Evolutionary conservation across 2,113 vertebrate species (phyloP).

Genomic region (Ictalurus punctatus): DNA sequence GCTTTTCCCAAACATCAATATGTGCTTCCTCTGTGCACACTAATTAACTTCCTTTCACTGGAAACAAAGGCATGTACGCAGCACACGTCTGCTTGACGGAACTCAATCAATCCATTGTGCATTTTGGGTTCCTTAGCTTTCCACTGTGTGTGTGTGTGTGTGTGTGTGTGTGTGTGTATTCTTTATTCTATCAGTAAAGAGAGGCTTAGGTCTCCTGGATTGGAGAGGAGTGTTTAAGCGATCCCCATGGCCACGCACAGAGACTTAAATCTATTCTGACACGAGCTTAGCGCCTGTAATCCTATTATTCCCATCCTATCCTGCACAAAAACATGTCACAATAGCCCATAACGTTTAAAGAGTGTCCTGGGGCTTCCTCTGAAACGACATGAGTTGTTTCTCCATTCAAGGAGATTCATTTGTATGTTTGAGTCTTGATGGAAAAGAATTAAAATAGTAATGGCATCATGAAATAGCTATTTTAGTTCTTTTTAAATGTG

Average conservation of each 20-base stretch:
- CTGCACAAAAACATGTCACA: constrained; percentile 61
- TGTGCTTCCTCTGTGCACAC: background rate
- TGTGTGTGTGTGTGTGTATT: constrained; percentile 15
- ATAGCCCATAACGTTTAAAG: constrained; percentile 49
- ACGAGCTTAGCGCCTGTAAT: constrained; percentile 69
- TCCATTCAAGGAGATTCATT: background rate
- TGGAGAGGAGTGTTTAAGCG: constrained; percentile 64
- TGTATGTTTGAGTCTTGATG: background rate
- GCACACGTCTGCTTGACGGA: background rate
- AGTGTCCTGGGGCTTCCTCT: background rate
- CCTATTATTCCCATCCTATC: constrained; percentile 73
- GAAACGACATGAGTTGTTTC: background rate
- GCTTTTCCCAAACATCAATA: constrained; percentile 15
- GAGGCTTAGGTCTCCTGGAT: constrained; percentile 63
- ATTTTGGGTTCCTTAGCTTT: constrained; percentile 6
- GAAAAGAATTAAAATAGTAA: background rate
- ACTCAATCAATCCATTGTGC: constrained; percentile 18
- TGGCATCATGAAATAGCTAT: background rate
- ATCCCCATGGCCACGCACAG: constrained; percentile 61
- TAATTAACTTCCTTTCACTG: constrained; percentile 43
- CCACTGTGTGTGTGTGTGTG: constrained; percentile 13
- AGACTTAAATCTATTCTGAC: constrained; percentile 72
- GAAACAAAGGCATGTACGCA: constrained; percentile 34
- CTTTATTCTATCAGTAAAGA: constrained; percentile 50
- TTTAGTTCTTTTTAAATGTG: background rate